A percentile compares a stretch with the other conserved stretches of the same genome.
Conservation (phyloP, 2,113 vertebrate species). For the Illadopsis cleaveri region DNA sequence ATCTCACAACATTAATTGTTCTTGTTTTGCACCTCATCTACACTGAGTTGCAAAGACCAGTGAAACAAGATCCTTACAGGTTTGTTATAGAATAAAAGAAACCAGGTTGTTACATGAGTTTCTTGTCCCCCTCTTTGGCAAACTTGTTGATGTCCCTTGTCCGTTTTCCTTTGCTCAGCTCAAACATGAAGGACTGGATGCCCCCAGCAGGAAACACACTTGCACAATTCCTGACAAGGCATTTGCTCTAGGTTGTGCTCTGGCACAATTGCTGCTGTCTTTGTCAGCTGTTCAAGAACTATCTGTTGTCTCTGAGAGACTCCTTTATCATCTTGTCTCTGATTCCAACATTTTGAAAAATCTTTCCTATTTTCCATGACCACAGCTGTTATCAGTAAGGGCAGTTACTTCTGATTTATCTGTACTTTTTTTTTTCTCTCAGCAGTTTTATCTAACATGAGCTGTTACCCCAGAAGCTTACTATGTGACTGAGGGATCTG, state of each 20-base stretch:
- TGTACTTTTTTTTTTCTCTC: neutral
- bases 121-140: neutral
- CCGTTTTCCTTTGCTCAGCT: neutral
- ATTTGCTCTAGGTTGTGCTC: neutral
- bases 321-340: neutral
- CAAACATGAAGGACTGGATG: neutral
- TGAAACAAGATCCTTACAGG: neutral
- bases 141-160: neutral
- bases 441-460: neutral
- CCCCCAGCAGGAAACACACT: neutral
- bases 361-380: neutral
- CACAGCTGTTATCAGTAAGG: neutral
- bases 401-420: neutral
- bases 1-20: neutral
- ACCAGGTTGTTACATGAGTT: neutral
- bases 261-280: neutral
- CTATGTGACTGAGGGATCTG: neutral
- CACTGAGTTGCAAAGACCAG: neutral
- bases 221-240: neutral
- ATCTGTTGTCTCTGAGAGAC: neutral
- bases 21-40: neutral
- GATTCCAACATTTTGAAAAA: neutral
- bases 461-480: neutral
- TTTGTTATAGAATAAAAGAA: neutral
- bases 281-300: neutral